Percentiles rank a stretch among this genome's conserved stretches.
phyloP scores from a whole-genome alignment of 2,113 vertebrate species.

The Morone chrysops region DNA sequence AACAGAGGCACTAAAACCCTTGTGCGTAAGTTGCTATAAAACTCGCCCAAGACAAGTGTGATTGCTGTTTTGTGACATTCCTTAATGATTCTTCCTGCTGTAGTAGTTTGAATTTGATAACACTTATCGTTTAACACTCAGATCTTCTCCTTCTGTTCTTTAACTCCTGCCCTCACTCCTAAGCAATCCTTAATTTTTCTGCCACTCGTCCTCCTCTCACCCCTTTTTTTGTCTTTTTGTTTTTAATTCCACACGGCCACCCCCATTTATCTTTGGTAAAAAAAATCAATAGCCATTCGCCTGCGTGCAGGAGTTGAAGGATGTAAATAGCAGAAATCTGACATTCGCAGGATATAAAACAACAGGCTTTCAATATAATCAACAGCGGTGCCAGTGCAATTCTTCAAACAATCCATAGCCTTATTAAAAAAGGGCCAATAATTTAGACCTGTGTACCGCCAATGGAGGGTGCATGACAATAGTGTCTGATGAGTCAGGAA shows the following conservation, averaged over 20 bases:
- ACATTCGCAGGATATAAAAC: slow-evolving; percentile 82
- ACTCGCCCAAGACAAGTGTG: slow-evolving; percentile 9
- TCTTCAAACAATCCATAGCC: slow-evolving; percentile 80
- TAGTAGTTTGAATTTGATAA: not conserved
- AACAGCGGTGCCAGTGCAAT: slow-evolving; percentile 63
- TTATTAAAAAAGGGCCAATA: slow-evolving; percentile 81
- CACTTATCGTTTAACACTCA: not conserved
- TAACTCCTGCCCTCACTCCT: slow-evolving; percentile 3
- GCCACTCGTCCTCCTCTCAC: not conserved
- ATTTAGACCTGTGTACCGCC: slow-evolving; percentile 59
- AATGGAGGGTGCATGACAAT: slow-evolving; percentile 57
- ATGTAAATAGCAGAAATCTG: slow-evolving; percentile 83
- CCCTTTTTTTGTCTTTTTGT: slow-evolving; percentile 54
- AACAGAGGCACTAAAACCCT: slow-evolving; percentile 9
- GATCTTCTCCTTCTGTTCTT: not conserved
- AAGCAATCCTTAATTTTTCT: slow-evolving; percentile 1
- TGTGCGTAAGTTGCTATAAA: not conserved
- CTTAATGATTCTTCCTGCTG: not conserved
- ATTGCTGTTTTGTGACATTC: not conserved
- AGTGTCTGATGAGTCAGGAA: slow-evolving; percentile 75
- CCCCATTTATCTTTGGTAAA: slow-evolving; percentile 67
- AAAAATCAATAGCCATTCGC: slow-evolving; percentile 79
- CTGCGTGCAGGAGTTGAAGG: slow-evolving; percentile 61
- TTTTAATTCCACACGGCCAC: slow-evolving; percentile 66
- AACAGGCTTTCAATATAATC: slow-evolving; percentile 81